Conservation (phyloP, 2,113 vertebrate genomes). For the Bettongia penicillata region DNA sequence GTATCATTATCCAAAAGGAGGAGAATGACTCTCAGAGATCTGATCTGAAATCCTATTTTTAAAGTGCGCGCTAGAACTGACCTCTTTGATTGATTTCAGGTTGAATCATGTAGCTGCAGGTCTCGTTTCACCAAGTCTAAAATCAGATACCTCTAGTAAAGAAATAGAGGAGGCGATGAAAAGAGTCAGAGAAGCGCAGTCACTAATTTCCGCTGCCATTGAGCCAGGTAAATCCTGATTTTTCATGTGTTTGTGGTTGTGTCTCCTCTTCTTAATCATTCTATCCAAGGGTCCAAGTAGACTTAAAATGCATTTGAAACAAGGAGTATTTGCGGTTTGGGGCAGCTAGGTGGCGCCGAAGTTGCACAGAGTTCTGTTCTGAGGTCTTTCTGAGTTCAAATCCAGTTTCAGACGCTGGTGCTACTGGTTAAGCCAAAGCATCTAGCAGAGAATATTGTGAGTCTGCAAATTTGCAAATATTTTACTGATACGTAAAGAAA, state of each 20-base stretch:
- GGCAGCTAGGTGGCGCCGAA: no score
- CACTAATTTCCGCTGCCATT: constrained; percentile 97
- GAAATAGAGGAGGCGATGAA: constrained; percentile 99
- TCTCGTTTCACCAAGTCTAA: constrained; percentile 92
- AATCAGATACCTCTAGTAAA: constrained; percentile 95
- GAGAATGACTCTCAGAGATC: neutral
- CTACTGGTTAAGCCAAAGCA: neutral
- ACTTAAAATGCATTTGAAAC: no score
- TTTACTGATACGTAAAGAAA: neutral
- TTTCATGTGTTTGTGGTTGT: no score
- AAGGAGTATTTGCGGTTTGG: no score
- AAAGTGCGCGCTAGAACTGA: neutral
- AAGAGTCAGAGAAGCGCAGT: constrained; percentile 97
- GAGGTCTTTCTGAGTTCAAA: neutral
- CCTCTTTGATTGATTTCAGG: constrained; percentile 81
- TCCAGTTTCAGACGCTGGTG: no score
- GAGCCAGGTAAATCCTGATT: constrained; percentile 91
- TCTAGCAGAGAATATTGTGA: neutral
- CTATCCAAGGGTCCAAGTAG: no score
- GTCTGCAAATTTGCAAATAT: neutral
- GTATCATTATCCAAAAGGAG: no score
- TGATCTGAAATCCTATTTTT: neutral
- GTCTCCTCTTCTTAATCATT: no score
- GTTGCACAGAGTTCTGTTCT: no score
- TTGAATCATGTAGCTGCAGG: constrained; percentile 95